phyloP scores from a whole-genome alignment of 2,797 vertebrate species.

The Apogon talboti region DNA sequence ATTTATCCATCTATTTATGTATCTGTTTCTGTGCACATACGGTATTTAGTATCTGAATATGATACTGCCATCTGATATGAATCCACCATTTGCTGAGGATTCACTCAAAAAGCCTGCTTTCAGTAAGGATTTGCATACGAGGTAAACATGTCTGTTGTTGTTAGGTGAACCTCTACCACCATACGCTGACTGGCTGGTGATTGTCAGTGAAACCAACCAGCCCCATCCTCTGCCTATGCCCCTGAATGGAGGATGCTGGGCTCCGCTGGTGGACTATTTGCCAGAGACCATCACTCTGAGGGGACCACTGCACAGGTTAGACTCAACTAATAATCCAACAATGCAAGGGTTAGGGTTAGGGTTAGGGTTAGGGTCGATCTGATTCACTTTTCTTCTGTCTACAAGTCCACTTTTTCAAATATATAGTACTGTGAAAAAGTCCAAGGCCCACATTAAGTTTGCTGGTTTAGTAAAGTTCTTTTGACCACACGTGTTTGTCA shows the following conservation, averaged over 20 bases:
- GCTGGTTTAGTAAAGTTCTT: no score
- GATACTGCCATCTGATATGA: no score
- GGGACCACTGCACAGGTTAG: constrained; percentile 94
- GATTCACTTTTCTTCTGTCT: neutral
- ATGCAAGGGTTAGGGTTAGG: no score
- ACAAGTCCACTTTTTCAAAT: no score
- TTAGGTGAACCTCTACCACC: constrained; percentile 93
- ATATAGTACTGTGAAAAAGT: neutral
- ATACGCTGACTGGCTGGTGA: constrained; percentile 93
- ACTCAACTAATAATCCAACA: neutral
- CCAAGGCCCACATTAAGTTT: neutral
- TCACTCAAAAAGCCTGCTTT: no score
- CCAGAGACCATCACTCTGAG: constrained; percentile 95
- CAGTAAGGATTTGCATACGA: neutral
- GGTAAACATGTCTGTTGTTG: no score
- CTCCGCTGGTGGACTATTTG: constrained; percentile 95
- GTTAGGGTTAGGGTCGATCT: no score
- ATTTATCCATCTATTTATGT: no score
- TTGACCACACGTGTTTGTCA: no score
- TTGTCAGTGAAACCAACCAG: constrained; percentile 91
- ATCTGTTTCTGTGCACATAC: no score
- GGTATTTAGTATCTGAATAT: no score
- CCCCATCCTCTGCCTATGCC: constrained; percentile 96
- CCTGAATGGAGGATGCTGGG: constrained; percentile 95
- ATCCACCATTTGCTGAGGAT: no score